A percentile compares a stretch with the other conserved stretches of the same genome.
phyloP scores from a whole-genome alignment of 2,888 invertebrate genomes.

The Halictus quadricinctus region DNA sequence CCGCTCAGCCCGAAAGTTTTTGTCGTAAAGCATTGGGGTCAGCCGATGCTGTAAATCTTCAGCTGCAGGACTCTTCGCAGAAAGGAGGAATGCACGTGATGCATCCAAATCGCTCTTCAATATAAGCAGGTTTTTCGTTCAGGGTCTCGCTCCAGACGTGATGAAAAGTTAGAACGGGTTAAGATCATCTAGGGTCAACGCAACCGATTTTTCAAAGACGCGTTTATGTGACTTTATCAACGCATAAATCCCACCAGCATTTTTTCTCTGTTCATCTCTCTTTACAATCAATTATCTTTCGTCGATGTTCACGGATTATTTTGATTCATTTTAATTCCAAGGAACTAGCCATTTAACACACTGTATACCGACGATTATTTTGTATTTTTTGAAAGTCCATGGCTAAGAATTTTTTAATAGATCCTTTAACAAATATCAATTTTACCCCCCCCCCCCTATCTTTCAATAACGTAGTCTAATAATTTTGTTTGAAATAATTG shows the following conservation, averaged over 20 bases:
- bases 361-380: no score
- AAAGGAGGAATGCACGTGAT: conserved; percentile 28
- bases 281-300: background rate
- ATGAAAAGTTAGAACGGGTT: background rate
- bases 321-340: no score
- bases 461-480: no score
- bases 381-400: no score
- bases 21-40: conserved; percentile 53
- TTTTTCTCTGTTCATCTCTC: background rate
- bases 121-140: conserved; percentile 15
- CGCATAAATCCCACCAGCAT: background rate
- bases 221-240: background rate
- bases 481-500: no score
- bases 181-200: background rate
- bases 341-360: no score
- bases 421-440: no score
- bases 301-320: no score
- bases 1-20: conserved; percentile 36
- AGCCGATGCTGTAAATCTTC: conserved; percentile 54
- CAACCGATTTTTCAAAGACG: background rate
- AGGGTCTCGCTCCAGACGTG: background rate
- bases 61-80: background rate
- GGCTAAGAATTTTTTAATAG: no score
- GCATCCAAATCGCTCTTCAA: conserved; percentile 13
- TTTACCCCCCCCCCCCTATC: no score